phyloP scores from a whole-genome alignment of 2,888 invertebrate species.

The Lampropteryx suffumata region DNA sequence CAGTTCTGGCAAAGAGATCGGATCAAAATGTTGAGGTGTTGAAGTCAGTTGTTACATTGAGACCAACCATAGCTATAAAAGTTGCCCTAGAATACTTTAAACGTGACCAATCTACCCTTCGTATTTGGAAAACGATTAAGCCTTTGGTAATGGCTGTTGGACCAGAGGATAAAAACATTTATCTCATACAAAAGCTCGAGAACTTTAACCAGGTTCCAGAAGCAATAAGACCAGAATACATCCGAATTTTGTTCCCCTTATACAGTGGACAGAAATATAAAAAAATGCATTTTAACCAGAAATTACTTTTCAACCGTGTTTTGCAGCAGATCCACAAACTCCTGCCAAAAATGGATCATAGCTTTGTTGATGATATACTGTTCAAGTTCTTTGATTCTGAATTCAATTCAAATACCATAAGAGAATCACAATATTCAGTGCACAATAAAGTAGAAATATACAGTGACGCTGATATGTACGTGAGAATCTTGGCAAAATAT shows the following conservation, averaged over 20 bases:
- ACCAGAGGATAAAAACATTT: not conserved
- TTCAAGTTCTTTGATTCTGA: not conserved
- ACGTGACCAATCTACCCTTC: not conserved
- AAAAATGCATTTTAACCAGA: not conserved
- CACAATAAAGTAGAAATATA: not conserved
- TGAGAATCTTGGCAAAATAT: slow-evolving; percentile 2
- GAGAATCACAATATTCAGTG: not conserved
- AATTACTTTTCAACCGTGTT: not conserved
- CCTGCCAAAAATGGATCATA: not conserved
- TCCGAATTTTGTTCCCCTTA: slow-evolving; percentile 1
- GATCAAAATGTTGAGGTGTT: not conserved
- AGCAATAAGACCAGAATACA: slow-evolving; percentile 6
- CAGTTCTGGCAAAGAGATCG: slow-evolving; percentile 1
- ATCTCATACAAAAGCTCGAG: not conserved
- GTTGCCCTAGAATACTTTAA: slow-evolving; percentile 5
- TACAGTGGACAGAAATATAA: not conserved
- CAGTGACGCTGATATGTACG: not conserved
- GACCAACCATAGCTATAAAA: slow-evolving; percentile 3
- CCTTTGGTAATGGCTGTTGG: not conserved
- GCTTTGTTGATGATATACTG: not conserved
- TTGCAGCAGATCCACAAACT: slow-evolving; percentile 1
- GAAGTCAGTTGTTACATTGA: not conserved
- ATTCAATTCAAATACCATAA: not conserved
- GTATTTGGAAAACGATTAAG: slow-evolving; percentile 2
- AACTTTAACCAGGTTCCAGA: slow-evolving; percentile 2